Percentiles rank a stretch among this genome's conserved stretches.
Evolutionary conservation across 2,888 invertebrate genomes (phyloP).

Genomic region (Noctuana brunneofusca): DNA sequence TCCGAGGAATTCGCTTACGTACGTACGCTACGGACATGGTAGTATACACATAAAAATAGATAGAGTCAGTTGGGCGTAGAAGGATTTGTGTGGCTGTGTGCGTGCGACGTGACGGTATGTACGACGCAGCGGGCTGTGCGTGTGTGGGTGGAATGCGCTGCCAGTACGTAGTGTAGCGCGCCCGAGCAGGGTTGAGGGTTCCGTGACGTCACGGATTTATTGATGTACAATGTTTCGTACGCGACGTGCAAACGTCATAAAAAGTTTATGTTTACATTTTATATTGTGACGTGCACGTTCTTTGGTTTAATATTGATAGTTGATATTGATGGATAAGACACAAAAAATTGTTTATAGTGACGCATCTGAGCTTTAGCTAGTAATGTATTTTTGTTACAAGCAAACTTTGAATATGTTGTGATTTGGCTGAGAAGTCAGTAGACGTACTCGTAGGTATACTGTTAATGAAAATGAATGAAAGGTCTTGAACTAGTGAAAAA

Average conservation of each 20-base stretch:
- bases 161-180: constrained; percentile 42
- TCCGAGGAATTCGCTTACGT: constrained; percentile 64
- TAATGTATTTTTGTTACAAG: too few species aligned
- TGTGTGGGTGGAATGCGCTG: constrained; percentile 62
- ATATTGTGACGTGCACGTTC: background rate
- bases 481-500: too few species aligned
- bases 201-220: constrained; percentile 48
- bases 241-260: constrained; percentile 16
- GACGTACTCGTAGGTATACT: too few species aligned
- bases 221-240: constrained; percentile 14
- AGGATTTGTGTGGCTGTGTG: constrained; percentile 52
- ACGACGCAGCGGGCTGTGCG: constrained; percentile 15
- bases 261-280: constrained; percentile 22
- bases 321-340: background rate
- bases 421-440: too few species aligned
- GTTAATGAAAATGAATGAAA: too few species aligned
- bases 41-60: constrained; percentile 53
- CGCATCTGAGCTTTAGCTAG: too few species aligned
- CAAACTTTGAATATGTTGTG: too few species aligned
- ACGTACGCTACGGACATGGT: constrained; percentile 51
- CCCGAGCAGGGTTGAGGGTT: constrained; percentile 25
- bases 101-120: constrained; percentile 56
- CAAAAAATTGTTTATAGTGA: background rate
- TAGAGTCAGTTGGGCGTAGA: constrained; percentile 60
- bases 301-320: background rate